Conservation (phyloP, 2,113 vertebrate genomes). For the Misgurnus anguillicaudatus region DNA sequence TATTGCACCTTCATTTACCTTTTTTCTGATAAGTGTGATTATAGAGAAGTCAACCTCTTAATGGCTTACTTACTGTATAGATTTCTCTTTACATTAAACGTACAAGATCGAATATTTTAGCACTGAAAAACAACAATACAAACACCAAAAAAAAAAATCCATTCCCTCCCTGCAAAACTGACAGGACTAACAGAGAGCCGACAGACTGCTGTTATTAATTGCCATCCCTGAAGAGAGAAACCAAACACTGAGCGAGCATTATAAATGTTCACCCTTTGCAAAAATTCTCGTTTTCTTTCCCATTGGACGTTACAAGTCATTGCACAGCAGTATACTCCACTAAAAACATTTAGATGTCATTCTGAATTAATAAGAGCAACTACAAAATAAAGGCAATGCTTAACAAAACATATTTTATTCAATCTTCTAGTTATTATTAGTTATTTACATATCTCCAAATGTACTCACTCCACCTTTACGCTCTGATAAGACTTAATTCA, state of each 20-base stretch:
- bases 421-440: background rate
- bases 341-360: constrained; percentile 38
- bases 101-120: no score
- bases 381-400: background rate
- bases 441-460: constrained; percentile 7
- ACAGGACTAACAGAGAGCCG: constrained; percentile 10
- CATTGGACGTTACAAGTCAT: background rate
- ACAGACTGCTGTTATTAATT: constrained; percentile 20
- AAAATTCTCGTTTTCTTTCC: background rate
- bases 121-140: no score
- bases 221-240: constrained; percentile 10
- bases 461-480: background rate
- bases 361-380: background rate
- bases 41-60: no score
- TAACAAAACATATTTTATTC: constrained; percentile 24
- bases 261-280: constrained; percentile 7
- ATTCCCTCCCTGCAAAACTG: constrained; percentile 5
- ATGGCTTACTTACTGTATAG: no score
- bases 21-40: no score
- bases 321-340: constrained; percentile 17
- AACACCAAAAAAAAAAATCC: background rate
- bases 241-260: constrained; percentile 21
- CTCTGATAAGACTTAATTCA: constrained; percentile 36
- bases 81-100: no score
- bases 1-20: no score